These are phyloP conservation scores for Centroberyx gerrardi DNA, from an alignment of 2,797 vertebrate species.

Conservation along the genomic window DNA sequence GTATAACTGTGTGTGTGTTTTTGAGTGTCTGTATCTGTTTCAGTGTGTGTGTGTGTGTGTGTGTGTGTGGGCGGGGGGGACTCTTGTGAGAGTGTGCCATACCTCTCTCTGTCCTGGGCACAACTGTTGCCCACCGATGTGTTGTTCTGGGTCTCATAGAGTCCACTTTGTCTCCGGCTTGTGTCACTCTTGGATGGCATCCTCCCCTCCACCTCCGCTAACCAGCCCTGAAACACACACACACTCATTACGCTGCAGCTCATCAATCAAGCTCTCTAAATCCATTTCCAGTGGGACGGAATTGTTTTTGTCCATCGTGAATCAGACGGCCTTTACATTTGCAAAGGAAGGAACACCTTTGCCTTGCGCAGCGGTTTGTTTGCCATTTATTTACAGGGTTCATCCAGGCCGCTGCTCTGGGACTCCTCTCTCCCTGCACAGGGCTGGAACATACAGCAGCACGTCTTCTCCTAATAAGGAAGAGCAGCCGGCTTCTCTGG, in stretches of 20 bases:
- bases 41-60: neutral
- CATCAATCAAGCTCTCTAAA: neutral
- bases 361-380: neutral
- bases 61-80: neutral
- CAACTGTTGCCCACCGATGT: slow-evolving; percentile 90
- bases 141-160: slow-evolving; percentile 91
- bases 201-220: slow-evolving; percentile 95
- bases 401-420: slow-evolving; percentile 20
- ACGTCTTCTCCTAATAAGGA: slow-evolving; percentile 77
- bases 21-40: slow-evolving; percentile 26
- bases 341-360: slow-evolving; percentile 9
- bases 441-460: slow-evolving; percentile 20
- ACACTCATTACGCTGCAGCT: slow-evolving; percentile 3
- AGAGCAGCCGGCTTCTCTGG: slow-evolving; percentile 41
- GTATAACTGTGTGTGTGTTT: neutral
- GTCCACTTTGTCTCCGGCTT: slow-evolving; percentile 88
- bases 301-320: slow-evolving; percentile 9
- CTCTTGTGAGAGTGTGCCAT: slow-evolving; percentile 80
- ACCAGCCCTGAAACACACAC: slow-evolving; percentile 90
- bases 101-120: slow-evolving; percentile 98
- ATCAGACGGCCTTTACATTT: slow-evolving; percentile 17
- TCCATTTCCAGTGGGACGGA: neutral
- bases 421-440: slow-evolving; percentile 12
- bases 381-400: slow-evolving; percentile 31
- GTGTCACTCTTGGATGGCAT: slow-evolving; percentile 89